Evolutionary conservation across 2,797 vertebrate genomes (phyloP).

Genomic region (Labeo calbasu): DNA sequence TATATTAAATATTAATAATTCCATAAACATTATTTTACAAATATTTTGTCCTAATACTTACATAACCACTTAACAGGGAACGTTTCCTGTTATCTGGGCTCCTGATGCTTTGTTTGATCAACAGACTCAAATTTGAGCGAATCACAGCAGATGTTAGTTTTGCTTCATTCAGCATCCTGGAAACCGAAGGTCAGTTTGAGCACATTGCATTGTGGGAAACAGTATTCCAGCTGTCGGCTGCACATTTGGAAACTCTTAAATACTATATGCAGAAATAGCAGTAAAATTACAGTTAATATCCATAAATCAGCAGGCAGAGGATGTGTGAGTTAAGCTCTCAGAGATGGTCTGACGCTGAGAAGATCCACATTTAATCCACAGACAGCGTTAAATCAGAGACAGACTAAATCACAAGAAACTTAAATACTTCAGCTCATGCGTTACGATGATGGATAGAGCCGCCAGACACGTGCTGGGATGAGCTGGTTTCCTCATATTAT

Average conservation of each 20-base stretch:
- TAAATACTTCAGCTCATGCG: neutral
- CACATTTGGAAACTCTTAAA: neutral
- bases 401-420: neutral
- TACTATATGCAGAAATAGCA: neutral
- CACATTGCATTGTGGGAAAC: neutral
- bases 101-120: too few relatives aligned
- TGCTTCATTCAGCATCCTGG: too few relatives aligned
- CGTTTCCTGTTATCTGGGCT: too few relatives aligned
- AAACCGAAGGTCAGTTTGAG: neutral
- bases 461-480: neutral
- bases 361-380: constrained; percentile 1
- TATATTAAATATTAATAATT: too few relatives aligned
- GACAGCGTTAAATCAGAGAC: neutral
- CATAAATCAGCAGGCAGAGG: neutral
- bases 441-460: neutral
- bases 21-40: too few relatives aligned
- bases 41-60: too few relatives aligned
- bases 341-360: constrained; percentile 12
- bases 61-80: too few relatives aligned
- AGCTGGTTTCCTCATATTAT: neutral
- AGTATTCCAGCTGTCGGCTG: neutral
- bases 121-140: too few relatives aligned
- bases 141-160: too few relatives aligned
- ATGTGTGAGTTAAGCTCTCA: neutral
- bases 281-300: neutral